Evolutionary conservation across 2,797 vertebrate species (phyloP).

Genomic region (Sciurus vulgaris): DNA sequence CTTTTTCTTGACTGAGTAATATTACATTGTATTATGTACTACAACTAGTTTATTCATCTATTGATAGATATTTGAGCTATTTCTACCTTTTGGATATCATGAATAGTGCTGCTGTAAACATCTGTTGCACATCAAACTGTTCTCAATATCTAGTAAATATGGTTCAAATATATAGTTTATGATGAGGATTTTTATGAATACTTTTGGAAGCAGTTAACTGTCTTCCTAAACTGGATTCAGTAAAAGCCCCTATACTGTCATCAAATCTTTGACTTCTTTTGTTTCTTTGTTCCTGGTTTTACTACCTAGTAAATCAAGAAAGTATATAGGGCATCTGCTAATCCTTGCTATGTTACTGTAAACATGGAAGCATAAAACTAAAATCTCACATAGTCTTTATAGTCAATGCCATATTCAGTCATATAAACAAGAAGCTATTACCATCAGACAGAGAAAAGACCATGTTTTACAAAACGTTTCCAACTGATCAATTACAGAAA

Average conservation of each 20-base stretch:
- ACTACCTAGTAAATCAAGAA: conserved; percentile 69
- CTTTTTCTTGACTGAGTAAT: conserved; percentile 51
- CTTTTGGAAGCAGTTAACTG: conserved; percentile 53
- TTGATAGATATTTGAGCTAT: neutral
- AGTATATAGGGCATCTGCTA: conserved; percentile 52
- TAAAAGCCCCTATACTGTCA: conserved; percentile 40
- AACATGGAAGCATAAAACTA: conserved; percentile 65
- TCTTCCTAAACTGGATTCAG: conserved; percentile 55
- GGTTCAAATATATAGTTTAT: conserved; percentile 38
- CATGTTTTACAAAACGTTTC: conserved; percentile 56
- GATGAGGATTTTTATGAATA: conserved; percentile 33
- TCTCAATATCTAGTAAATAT: conserved; percentile 45
- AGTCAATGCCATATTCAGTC: conserved; percentile 59
- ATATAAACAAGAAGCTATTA: conserved; percentile 73
- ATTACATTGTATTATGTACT: neutral
- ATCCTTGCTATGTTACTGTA: conserved; percentile 65
- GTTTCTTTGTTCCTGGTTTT: conserved; percentile 73
- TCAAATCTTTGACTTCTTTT: conserved; percentile 62
- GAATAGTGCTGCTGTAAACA: neutral
- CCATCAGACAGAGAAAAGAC: conserved; percentile 43
- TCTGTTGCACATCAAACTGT: neutral
- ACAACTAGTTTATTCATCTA: neutral
- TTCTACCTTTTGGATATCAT: neutral
- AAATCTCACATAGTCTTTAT: conserved; percentile 65
- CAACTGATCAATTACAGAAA: conserved; percentile 50